Evolutionary conservation across 2,888 invertebrate species (phyloP).

Genomic region (Netelia inedita): DNA sequence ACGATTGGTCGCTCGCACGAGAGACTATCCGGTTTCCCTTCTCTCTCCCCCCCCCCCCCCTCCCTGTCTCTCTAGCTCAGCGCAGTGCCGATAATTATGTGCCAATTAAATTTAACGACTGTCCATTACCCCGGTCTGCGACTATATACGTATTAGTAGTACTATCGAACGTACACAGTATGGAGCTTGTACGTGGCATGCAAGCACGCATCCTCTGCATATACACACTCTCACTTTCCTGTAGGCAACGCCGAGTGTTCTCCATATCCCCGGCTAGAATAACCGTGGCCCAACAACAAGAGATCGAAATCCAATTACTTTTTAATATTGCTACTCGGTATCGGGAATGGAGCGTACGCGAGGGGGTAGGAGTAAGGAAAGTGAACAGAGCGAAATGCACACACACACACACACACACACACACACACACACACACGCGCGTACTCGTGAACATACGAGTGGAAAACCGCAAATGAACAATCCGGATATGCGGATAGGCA

Average conservation of each 20-base stretch:
- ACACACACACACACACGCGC: not conserved
- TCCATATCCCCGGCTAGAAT: conserved; percentile 20
- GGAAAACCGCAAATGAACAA: not conserved
- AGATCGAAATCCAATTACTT: conserved; percentile 82
- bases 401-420: not conserved
- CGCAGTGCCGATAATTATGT: conserved; percentile 80
- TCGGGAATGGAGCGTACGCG: conserved; percentile 73
- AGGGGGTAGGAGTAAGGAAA: conserved; percentile 34
- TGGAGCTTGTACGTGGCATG: conserved; percentile 19
- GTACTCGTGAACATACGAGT: not conserved
- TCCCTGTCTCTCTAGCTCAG: conserved; percentile 2
- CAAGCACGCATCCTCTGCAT: conserved; percentile 59
- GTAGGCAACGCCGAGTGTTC: conserved; percentile 55
- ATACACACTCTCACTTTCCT: conserved; percentile 35
- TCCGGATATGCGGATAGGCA: not conserved
- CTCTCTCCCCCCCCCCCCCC: conserved; percentile 13
- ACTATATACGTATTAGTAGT: conserved; percentile 65
- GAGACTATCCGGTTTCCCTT: conserved; percentile 57
- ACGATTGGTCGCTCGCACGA: conserved; percentile 72
- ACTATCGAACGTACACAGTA: conserved; percentile 58
- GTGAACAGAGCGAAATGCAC: conserved; percentile 11
- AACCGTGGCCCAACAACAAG: conserved; percentile 68
- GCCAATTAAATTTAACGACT: conserved; percentile 84
- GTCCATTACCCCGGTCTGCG: conserved; percentile 79
- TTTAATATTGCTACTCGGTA: conserved; percentile 77